Base-by-base conservation (phyloP, 2,113 vertebrate genomes). In the Sarotherodon lohbergeri region DNA sequence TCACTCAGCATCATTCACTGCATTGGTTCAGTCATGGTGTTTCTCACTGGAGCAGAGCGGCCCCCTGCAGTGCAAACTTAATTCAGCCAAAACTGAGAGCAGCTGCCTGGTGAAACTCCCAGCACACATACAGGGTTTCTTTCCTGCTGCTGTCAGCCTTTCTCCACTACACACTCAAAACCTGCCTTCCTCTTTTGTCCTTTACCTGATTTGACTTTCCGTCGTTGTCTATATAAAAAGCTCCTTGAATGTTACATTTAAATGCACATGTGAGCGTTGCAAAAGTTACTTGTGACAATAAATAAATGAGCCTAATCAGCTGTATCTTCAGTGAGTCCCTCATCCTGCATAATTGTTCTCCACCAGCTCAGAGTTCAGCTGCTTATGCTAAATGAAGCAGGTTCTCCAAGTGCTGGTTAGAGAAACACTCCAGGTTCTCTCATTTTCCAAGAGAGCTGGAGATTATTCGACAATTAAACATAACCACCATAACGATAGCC, bases 51-150 rank as follows among this genome's bases (percentile, higher is more conserved):
- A 82, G 68, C 59, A 66, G 16, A 84, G 24, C 5, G 17, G 1
- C 14, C 61, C 83, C 87, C 80, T 32, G 86, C 2, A 11, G 87
- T 36, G 66, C 68, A 50, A 80, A 71, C 71, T 13, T 81, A 63
- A 92, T 86, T 17, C 43, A 85, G 22, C 81, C 81, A 80, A 73
- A 91, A 81, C 83, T 68, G 55, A 91, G 83, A 88, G 88, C 85
- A 89, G 91, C 89, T 92, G 85, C 73, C 76, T 87, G 32, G 7
- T 87, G 34, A 83, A 82, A 81, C 46, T 68, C 36, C 57, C 22
- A 54, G 10, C 82, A 50, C 56, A 83, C 82, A 19, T 36, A 71
- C 19, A 16, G 50, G 11, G 6, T 29, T 34, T 79, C 5, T 46
- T 43, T 4, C 84, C 86, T 87, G 89, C 82, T 80, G 82, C 76